These are phyloP conservation scores for Catostomus latipinnis DNA, from an alignment of 2,797 vertebrate genomes.

Conservation along the genomic window DNA sequence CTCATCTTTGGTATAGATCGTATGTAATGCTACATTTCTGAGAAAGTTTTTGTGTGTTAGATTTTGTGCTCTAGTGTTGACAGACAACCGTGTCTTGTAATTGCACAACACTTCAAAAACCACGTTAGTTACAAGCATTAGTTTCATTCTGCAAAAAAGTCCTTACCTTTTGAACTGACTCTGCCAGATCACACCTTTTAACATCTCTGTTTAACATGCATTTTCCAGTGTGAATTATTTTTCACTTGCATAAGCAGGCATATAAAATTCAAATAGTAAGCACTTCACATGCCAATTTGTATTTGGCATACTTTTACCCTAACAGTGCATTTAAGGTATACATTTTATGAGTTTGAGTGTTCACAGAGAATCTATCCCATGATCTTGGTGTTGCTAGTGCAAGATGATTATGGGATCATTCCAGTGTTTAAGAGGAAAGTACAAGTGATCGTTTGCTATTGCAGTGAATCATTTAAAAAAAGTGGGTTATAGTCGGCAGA, in stretches of 20 bases:
- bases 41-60: neutral
- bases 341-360: too few relatives aligned
- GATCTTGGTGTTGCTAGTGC: too few relatives aligned
- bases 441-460: conserved; percentile 53
- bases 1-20: conserved; percentile 2
- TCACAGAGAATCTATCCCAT: too few relatives aligned
- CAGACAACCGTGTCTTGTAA: conserved; percentile 17
- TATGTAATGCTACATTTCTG: conserved; percentile 26
- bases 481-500: conserved; percentile 59
- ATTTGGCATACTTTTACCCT: too few relatives aligned
- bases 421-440: conserved; percentile 25
- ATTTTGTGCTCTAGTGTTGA: neutral
- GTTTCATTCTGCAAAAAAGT: neutral
- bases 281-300: neutral
- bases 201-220: conserved; percentile 24
- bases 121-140: conserved; percentile 8
- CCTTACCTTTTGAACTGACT: conserved; percentile 45
- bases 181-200: neutral
- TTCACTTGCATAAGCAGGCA: conserved; percentile 16
- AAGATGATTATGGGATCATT: conserved; percentile 32
- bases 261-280: conserved; percentile 28
- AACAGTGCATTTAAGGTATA: too few relatives aligned
- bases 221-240: neutral
- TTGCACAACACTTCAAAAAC: conserved; percentile 2
- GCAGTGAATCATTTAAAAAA: conserved; percentile 57